These are phyloP conservation scores for Brachionus angularis DNA, from an alignment of 1,140 invertebrate species.

Conservation along the genomic window DNA sequence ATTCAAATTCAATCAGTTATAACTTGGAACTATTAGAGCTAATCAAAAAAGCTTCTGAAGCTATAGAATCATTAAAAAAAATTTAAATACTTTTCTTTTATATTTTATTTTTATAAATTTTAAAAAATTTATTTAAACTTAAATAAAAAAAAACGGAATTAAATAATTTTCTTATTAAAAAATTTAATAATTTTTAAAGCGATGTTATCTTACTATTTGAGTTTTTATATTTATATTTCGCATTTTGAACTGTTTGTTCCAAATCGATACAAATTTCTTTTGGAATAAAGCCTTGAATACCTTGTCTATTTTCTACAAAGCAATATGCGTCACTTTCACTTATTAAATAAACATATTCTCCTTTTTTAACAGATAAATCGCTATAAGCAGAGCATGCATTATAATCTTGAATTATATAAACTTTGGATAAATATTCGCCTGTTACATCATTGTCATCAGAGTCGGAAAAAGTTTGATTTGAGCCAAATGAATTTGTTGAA, in stretches of 20 bases:
- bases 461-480: neutral
- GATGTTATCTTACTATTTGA: neutral
- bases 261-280: conserved; percentile 26
- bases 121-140: too few species aligned
- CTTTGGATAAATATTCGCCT: neutral
- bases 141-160: conserved; percentile 24
- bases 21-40: conserved; percentile 2
- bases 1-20: conserved; percentile 1
- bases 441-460: neutral
- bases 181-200: neutral
- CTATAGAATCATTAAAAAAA: neutral
- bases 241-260: conserved; percentile 6
- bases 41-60: conserved; percentile 14
- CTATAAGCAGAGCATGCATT: neutral
- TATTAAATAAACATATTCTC: neutral
- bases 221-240: neutral
- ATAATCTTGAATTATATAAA: conserved; percentile 14
- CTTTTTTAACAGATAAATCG: conserved; percentile 1
- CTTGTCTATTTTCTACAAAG: conserved; percentile 9
- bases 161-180: neutral
- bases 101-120: neutral
- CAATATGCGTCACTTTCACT: neutral
- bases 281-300: conserved; percentile 5
- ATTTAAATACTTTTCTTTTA: neutral
- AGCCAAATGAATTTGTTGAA: neutral